These are phyloP conservation scores for Lagopus muta DNA, from an alignment of 2,113 vertebrate species.

Conservation along the genomic window DNA sequence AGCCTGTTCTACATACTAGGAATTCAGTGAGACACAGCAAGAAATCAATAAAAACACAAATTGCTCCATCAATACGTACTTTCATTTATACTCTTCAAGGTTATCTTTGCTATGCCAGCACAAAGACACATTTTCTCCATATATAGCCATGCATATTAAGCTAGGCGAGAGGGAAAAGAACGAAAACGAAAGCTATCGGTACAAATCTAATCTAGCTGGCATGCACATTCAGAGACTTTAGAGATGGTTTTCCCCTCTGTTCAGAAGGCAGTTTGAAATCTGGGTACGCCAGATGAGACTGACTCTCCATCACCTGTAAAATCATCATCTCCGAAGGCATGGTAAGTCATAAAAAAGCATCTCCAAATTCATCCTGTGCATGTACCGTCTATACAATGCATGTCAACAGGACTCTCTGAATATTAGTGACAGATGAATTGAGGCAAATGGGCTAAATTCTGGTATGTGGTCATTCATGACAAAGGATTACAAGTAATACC, in stretches of 20 bases:
- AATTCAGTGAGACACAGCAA: slow-evolving; percentile 67
- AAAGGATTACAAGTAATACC: neutral
- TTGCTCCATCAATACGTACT: slow-evolving; percentile 79
- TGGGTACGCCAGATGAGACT: neutral
- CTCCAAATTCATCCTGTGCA: neutral
- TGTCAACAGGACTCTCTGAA: neutral
- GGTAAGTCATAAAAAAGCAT: neutral
- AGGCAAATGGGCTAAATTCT: neutral
- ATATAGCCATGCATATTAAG: slow-evolving; percentile 63
- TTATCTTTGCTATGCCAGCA: slow-evolving; percentile 73
- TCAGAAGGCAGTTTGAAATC: slow-evolving; percentile 21
- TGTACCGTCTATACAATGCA: neutral
- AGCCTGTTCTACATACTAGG: slow-evolving; percentile 63
- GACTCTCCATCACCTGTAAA: neutral
- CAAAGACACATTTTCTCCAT: slow-evolving; percentile 68
- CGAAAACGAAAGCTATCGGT: slow-evolving; percentile 60
- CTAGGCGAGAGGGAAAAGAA: slow-evolving; percentile 52
- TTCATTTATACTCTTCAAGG: slow-evolving; percentile 80
- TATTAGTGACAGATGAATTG: neutral
- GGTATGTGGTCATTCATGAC: neutral
- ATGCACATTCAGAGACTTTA: slow-evolving; percentile 29
- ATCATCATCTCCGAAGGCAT: neutral
- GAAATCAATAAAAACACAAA: slow-evolving; percentile 81
- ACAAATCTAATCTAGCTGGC: slow-evolving; percentile 62
- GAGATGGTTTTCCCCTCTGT: slow-evolving; percentile 9